A percentile compares a stretch with the other conserved stretches of the same genome.
These are phyloP conservation scores for Cyanoliseus patagonus DNA, from an alignment of 2,113 vertebrate genomes.

Conservation along the genomic window DNA sequence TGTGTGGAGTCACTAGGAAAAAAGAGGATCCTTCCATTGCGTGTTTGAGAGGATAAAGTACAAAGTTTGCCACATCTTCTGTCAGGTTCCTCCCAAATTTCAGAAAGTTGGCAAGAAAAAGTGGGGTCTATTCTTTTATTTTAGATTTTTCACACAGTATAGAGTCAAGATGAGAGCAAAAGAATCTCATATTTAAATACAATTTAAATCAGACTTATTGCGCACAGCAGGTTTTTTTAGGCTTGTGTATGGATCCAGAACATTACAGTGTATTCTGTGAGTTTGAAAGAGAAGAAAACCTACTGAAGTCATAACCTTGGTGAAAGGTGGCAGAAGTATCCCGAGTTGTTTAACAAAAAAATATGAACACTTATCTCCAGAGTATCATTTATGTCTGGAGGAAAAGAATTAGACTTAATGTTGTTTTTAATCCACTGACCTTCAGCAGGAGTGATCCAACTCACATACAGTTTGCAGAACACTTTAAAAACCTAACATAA, in stretches of 20 bases:
- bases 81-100: not conserved
- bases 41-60: not conserved
- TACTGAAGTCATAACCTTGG: not conserved
- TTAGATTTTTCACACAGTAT: not conserved
- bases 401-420: not conserved
- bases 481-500: not conserved
- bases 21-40: not conserved
- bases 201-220: not conserved
- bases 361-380: not conserved
- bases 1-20: not conserved
- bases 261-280: not conserved
- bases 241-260: not conserved
- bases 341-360: not conserved
- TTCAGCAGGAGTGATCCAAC: not conserved
- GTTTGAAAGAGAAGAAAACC: not conserved
- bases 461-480: not conserved
- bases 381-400: not conserved
- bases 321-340: not conserved
- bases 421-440: not conserved
- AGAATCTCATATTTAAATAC: not conserved
- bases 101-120: not conserved
- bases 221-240: not conserved
- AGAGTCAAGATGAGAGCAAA: not conserved
- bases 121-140: not conserved
- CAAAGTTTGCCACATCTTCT: not conserved